Conservation (phyloP, 2,113 vertebrate genomes). For the Chelonoidis abingdonii region DNA sequence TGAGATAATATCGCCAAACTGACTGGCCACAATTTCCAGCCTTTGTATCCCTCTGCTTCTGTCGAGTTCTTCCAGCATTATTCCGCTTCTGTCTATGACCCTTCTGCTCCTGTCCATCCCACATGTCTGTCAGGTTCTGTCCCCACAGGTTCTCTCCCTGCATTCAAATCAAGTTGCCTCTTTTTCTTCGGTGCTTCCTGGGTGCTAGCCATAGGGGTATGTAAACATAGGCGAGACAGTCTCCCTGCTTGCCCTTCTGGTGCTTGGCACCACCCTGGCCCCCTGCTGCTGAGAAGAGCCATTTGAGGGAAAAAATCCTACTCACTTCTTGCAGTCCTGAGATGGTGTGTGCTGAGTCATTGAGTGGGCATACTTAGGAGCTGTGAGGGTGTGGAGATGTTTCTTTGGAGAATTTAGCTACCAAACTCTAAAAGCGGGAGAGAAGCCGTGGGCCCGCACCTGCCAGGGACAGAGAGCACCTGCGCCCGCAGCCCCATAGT, state of each 20-base stretch:
- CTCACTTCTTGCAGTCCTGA: not conserved
- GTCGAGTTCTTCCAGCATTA: not conserved
- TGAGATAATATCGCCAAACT: not conserved
- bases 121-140: not conserved
- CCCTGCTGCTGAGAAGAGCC: not conserved
- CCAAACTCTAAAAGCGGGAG: no score
- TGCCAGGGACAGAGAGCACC: no score
- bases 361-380: not conserved
- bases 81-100: not conserved
- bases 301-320: not conserved
- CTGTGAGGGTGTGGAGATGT: rapidly evolving
- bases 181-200: not conserved
- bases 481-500: no score
- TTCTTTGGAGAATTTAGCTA: not conserved
- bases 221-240: no score
- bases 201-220: not conserved
- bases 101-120: not conserved
- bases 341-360: rapidly evolving
- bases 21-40: not conserved
- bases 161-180: not conserved
- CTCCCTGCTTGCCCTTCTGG: rapidly evolving
- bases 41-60: not conserved
- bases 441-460: no score
- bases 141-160: not conserved
- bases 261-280: not conserved